Percentiles rank a stretch among this genome's conserved stretches.
phyloP scores from a whole-genome alignment of 1,140 invertebrate genomes.

The Monomorium pharaonis region DNA sequence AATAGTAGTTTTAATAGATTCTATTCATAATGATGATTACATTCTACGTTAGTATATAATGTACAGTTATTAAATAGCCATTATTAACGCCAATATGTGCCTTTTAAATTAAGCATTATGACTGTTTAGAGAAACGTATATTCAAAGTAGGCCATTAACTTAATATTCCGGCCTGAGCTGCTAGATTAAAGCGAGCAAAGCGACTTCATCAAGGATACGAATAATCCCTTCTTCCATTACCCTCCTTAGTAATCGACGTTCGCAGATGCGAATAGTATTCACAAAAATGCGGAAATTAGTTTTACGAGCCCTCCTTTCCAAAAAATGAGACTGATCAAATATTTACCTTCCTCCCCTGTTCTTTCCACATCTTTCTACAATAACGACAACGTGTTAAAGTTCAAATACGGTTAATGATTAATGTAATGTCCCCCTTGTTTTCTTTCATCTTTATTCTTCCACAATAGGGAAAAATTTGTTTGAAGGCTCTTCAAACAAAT shows the following conservation, averaged over 20 bases:
- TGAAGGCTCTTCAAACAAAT: neutral
- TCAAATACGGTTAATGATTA: slow-evolving; percentile 78
- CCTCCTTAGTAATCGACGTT: slow-evolving; percentile 14
- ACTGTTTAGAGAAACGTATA: neutral
- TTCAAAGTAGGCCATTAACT: slow-evolving; percentile 1
- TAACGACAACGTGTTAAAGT: slow-evolving; percentile 45
- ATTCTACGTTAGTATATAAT: neutral
- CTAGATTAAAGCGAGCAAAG: slow-evolving; percentile 35
- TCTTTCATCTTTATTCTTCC: neutral
- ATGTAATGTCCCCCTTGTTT: slow-evolving; percentile 51
- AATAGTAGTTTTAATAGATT: neutral
- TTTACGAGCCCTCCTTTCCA: slow-evolving; percentile 72
- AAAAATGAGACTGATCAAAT: slow-evolving; percentile 2
- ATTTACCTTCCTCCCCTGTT: neutral
- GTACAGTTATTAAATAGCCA: slow-evolving; percentile 2
- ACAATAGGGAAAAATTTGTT: slow-evolving; percentile 21
- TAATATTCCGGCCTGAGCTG: slow-evolving; percentile 4
- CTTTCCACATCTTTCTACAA: neutral
- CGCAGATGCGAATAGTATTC: slow-evolving; percentile 8
- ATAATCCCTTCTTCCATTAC: slow-evolving; percentile 17
- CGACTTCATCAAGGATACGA: neutral
- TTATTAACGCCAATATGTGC: neutral
- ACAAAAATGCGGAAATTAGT: slow-evolving; percentile 75
- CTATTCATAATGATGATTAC: neutral
- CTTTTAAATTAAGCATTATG: neutral